These are phyloP conservation scores for Lordiphosa stackelbergi DNA, from an alignment of 1,140 invertebrate species.

Conservation along the genomic window DNA sequence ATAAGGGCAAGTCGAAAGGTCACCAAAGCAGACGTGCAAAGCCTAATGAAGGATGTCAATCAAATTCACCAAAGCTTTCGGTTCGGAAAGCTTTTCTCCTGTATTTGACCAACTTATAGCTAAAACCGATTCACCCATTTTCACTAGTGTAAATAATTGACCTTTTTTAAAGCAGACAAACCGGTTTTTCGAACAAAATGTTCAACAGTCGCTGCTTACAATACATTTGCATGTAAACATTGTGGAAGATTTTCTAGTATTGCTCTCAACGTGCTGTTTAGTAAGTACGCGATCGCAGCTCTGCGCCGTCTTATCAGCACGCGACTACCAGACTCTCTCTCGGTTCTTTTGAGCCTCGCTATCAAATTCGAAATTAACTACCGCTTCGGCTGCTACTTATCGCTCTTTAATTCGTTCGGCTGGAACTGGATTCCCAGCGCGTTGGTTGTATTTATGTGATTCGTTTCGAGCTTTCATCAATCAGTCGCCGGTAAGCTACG, in stretches of 20 bases:
- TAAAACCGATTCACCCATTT: background rate
- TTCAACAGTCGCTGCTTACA: background rate
- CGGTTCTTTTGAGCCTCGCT: background rate
- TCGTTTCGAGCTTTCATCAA: conserved; percentile 1
- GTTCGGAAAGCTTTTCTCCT: too few species aligned
- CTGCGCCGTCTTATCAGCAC: conserved; percentile 1
- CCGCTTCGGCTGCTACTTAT: background rate
- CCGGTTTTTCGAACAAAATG: background rate
- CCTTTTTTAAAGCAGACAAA: conserved; percentile 2
- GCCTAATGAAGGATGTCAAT: too few species aligned
- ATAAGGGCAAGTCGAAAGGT: too few species aligned
- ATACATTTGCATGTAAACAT: background rate
- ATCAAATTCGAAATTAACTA: too few species aligned
- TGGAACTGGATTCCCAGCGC: background rate
- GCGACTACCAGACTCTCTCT: conserved; percentile 1
- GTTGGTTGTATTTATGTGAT: conserved; percentile 3
- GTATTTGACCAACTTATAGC: too few species aligned
- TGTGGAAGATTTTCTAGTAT: conserved; percentile 1
- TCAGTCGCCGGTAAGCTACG: conserved; percentile 7
- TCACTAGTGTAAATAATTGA: background rate
- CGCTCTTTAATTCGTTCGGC: background rate
- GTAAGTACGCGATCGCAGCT: background rate
- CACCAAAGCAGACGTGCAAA: too few species aligned
- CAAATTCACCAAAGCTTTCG: too few species aligned
- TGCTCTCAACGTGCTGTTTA: background rate